Evolutionary conservation across 2,888 invertebrate genomes (phyloP), one percentile per base, ranked within the genome.

Genomic region (Syrista parreyssii): DNA sequence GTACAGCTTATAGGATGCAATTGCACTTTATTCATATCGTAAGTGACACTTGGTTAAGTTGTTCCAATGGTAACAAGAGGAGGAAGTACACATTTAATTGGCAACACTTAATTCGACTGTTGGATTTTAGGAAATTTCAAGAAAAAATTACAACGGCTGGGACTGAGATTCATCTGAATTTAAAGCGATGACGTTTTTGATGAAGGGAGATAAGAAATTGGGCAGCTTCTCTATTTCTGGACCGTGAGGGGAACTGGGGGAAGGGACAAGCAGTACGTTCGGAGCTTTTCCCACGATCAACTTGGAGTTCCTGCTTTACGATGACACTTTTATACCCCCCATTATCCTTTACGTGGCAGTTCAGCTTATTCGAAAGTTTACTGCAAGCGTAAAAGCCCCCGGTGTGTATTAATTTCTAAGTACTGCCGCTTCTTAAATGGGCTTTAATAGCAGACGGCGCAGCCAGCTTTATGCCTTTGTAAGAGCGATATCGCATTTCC

Each of bases 331-430:
- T 55, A 55, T 55, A 55, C 55, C 55, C 9, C 23, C 55, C 55
- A 55, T 55, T 55, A 55, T 55, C 55, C 55, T 55, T 55, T 55
- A 55, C 55, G 55, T 55, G 55, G 55, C 55, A 55, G 55, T 55
- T 55, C 55, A 55, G 55, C 55, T 55, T 55, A 55, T 55, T 55
- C 55, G 55, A 55, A 55, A 55, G 55, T 55, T 55, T 55, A 55
- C 55, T 55, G 55, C 55, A 55, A 55, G 55, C 55, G 55, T 23
- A 23, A 55, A 55, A 55, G 55, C 23, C 23, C 55, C 55, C 71
- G 71, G 71, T 31, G 71, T 33, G 71, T 71, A 71, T 71, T 71
- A 71, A 71, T 71, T 71, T 33, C 71, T 71, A 71, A 71, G 71
- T 31, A 71, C 33, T 33, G 71, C 30, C 71, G 23, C 55, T 33